Evolutionary conservation across 2,888 invertebrate species (phyloP), one percentile per base, ranked within the genome.

Genomic region (Junonia oenone): DNA sequence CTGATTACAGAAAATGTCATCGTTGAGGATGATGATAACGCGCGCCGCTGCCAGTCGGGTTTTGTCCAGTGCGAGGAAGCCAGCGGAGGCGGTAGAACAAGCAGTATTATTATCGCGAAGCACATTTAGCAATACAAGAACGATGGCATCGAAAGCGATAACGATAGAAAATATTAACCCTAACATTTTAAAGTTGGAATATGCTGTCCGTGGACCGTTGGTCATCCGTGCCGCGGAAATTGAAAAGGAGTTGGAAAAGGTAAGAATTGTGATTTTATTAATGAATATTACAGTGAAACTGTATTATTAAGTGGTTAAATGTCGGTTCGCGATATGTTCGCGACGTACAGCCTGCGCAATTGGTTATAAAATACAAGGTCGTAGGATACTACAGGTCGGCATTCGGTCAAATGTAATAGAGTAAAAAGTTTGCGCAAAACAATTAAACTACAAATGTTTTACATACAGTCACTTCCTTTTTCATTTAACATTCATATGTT

Each of bases 181-280:
- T 2, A 93, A 96, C 77, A 94, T 99, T 49, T 94, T 95, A 67
- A 92, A 93, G 59, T 95, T 99, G 96, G 97, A 99, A 85, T 99
- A 99, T 86, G 99, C 99, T 1, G 99, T 99, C 9, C 93, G 99
- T 63, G 99, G 99, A 0, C 99, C 99, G 0, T 92, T 99, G 58
- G 98, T 99, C 48, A 95, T 95, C 54, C 92, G 99, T 57, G 99
- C 99, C 43, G 93, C 93, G 0, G 97, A 98, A 88, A 95, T 99
- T 58, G 98, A 98, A 84, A 96, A 97, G 80, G 99, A 99, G 80
- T 83, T 97, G 17, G 90, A 94, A 71, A 92, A 94, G 93, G 96
- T 96, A 90, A 54, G 59, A n/a, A 9, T 53, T 19, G 19, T 0
- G 19, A 3, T 40, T 33, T 14, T 31, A 15, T 14, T 19, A n/a